Base-by-base conservation (phyloP, 2,113 vertebrate species). In the Halichoerus grypus region DNA sequence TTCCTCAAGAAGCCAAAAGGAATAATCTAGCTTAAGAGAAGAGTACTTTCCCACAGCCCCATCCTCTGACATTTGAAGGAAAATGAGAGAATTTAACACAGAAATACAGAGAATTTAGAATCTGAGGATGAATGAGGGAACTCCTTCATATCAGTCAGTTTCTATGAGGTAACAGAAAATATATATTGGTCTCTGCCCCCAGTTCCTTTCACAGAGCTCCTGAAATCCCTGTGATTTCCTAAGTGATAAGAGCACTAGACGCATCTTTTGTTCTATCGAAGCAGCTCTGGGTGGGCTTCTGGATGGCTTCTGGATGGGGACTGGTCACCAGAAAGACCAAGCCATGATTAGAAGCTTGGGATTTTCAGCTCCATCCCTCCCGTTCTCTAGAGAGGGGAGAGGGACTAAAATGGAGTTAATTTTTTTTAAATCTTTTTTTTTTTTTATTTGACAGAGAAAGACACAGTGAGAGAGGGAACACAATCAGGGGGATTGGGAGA, bases 71-170 rank as follows among this genome's bases (percentile, higher is more conserved):
- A 88, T 59, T 67, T 92, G 57, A 89, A 94, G 33, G 31, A 77
- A 96, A 92, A 65, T 82, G 53, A 93, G 86, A 83, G 16, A 51
- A 92, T 90, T 79, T 94, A 90, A 91, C 16, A 87, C 5, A 92
- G n/a, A 86, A 15, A 77, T 65, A 76, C 42, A 92, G 42, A 94
- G 36, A 85, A 86, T 69, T 55, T 90, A 69, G 46, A 94, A 82
- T 2, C 65, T 26, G 16, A 92, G 31, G 4, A 11, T 72, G 26
- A 94, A 39, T 39, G 26, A 63, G 18, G 59, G 12, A 26, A 89
- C 16, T 26, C 10, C 19, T 33, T 57, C 46, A 5, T 85, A 71
- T 63, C 16, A 91, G 33, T 67, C 59, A 76, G 39, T 65, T 87
- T 10, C 74, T 49, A 77, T 77, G 7, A 77, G 14, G 42, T 49